phyloP scores from a whole-genome alignment of 2,113 vertebrate genomes.

The Rissa tridactyla region DNA sequence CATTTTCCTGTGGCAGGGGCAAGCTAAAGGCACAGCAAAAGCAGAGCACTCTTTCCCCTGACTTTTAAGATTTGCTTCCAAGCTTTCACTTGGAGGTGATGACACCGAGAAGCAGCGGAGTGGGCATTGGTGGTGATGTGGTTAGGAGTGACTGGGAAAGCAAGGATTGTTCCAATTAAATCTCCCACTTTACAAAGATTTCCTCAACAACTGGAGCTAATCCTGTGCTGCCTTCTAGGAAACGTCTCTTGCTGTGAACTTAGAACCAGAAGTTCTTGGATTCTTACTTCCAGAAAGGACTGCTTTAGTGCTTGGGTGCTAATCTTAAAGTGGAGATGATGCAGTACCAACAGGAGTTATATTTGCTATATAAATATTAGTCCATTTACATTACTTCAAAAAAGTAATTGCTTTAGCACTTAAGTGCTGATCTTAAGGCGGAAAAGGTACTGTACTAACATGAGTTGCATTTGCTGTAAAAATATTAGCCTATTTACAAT shows the following conservation, averaged over 20 bases:
- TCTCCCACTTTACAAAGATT: too few relatives aligned
- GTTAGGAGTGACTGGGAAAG: neutral
- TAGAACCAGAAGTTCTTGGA: neutral
- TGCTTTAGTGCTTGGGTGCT: neutral
- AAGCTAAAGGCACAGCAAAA: neutral
- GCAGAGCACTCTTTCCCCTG: neutral
- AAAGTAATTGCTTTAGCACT: neutral
- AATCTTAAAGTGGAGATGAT: neutral
- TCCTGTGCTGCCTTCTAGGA: neutral
- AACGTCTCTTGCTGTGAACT: neutral
- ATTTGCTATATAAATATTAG: neutral
- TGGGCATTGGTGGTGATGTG: accelerated
- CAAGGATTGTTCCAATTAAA: neutral
- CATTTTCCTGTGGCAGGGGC: neutral
- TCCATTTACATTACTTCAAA: neutral
- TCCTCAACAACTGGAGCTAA: neutral
- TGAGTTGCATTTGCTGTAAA: neutral
- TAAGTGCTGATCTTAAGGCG: neutral
- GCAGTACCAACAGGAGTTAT: neutral
- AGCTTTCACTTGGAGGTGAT: neutral
- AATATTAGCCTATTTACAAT: neutral
- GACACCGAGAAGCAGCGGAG: neutral
- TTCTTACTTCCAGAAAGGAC: neutral
- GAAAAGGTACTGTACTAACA: neutral
- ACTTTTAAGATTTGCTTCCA: neutral